phyloP scores from a whole-genome alignment of 2,888 invertebrate species.

The Euclidia mi region DNA sequence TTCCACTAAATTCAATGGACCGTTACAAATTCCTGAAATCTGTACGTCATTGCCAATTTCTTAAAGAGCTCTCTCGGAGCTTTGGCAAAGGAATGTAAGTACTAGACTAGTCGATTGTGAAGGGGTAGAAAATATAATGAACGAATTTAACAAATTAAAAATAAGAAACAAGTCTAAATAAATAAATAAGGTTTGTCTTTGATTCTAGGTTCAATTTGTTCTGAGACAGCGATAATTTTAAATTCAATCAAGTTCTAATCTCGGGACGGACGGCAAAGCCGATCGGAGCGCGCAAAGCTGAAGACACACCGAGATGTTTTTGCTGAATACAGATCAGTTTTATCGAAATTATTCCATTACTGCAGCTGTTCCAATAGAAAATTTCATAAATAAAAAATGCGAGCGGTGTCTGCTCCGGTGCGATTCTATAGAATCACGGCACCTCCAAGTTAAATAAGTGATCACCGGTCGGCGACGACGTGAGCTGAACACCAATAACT shows the following conservation, averaged over 20 bases:
- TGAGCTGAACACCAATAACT: constrained; percentile 73
- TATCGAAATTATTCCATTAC: constrained; percentile 84
- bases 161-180: constrained; percentile 8
- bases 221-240: constrained; percentile 55
- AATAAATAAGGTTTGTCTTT: constrained; percentile 17
- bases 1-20: constrained; percentile 66
- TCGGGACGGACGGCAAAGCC: constrained; percentile 63
- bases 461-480: constrained; percentile 83
- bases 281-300: constrained; percentile 66
- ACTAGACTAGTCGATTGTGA: constrained; percentile 15
- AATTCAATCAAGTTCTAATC: constrained; percentile 76
- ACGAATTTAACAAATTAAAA: constrained; percentile 22
- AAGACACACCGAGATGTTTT: constrained; percentile 73
- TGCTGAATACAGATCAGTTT: constrained; percentile 82
- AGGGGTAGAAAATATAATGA: constrained; percentile 4
- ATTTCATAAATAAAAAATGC: constrained; percentile 86
- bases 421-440: constrained; percentile 86
- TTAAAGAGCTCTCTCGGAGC: constrained; percentile 55
- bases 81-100: constrained; percentile 19
- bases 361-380: constrained; percentile 75
- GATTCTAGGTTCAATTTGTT: constrained; percentile 35
- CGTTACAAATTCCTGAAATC: constrained; percentile 64
- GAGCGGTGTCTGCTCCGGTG: constrained; percentile 73
- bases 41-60: constrained; percentile 67
- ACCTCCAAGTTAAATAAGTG: constrained; percentile 87